A percentile compares a stretch with the other conserved stretches of the same genome.
Conservation (phyloP, 2,888 invertebrate genomes). For the Archips xylosteana region DNA sequence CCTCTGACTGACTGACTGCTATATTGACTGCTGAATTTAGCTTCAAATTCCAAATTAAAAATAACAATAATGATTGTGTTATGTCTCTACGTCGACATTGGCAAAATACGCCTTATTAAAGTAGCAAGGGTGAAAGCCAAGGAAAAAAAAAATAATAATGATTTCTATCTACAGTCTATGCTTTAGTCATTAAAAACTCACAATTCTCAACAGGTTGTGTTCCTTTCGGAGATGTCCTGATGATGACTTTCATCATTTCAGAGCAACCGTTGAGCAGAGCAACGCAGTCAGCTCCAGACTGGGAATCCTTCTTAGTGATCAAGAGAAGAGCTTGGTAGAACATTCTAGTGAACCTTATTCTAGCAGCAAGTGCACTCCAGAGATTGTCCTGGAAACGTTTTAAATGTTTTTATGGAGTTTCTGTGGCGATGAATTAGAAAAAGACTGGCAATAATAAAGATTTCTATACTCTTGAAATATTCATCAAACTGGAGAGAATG, state of each 20-base stretch:
- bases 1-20: too few species aligned
- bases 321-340: constrained; percentile 92
- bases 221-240: constrained; percentile 89
- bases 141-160: too few species aligned
- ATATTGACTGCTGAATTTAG: too few species aligned
- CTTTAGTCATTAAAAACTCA: constrained; percentile 64
- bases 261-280: constrained; percentile 92
- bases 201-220: constrained; percentile 88
- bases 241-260: constrained; percentile 93
- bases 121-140: too few species aligned
- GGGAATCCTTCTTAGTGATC: constrained; percentile 88
- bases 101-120: too few species aligned
- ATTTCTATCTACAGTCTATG: background rate
- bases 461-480: too few species aligned
- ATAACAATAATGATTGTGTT: too few species aligned
- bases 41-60: too few species aligned
- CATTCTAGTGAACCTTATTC: constrained; percentile 94
- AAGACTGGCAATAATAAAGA: too few species aligned
- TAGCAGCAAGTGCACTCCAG: constrained; percentile 89
- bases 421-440: too few species aligned
- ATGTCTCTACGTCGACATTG: too few species aligned
- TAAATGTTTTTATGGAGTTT: background rate
- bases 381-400: constrained; percentile 64
- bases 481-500: too few species aligned
- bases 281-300: constrained; percentile 91